A percentile compares a stretch with the other conserved stretches of the same genome.
Conservation (phyloP, 2,797 vertebrate genomes). For the Xenops minutus region DNA sequence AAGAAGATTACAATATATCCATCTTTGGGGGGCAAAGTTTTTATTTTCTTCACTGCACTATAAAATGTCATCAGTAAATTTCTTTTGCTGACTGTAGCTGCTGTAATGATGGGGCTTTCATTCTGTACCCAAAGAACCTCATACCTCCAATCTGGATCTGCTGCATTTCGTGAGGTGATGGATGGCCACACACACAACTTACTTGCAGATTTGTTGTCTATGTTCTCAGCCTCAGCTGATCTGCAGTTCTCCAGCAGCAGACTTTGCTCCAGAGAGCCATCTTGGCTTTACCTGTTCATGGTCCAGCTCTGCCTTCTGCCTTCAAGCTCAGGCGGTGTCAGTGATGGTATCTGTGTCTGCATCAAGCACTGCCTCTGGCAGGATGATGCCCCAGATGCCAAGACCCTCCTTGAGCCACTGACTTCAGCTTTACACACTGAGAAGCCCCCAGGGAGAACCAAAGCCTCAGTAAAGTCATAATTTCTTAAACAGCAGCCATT, state of each 20-base stretch:
- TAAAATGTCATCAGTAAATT: neutral
- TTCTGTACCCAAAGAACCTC: neutral
- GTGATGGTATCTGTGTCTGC: rapidly evolving
- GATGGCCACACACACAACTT: neutral
- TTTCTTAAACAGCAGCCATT: neutral
- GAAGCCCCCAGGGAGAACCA: neutral
- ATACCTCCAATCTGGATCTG: neutral
- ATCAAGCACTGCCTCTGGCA: rapidly evolving
- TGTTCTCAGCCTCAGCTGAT: neutral
- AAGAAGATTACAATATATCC: neutral
- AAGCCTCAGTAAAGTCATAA: neutral
- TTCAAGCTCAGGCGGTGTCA: rapidly evolving
- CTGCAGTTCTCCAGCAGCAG: neutral
- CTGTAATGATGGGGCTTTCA: neutral
- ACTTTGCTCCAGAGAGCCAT: neutral
- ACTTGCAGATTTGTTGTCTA: rapidly evolving
- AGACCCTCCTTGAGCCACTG: neutral
- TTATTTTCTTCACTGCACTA: neutral
- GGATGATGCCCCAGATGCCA: rapidly evolving
- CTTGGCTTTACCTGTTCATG: neutral
- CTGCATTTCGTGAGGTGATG: neutral
- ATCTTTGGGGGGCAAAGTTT: neutral
- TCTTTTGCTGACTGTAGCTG: neutral
- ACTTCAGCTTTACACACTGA: neutral
- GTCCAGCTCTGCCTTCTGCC: neutral